A percentile compares a stretch with the other conserved stretches of the same genome.
Conservation (phyloP, 2,888 invertebrate genomes). For the Leptura quadrifasciata region DNA sequence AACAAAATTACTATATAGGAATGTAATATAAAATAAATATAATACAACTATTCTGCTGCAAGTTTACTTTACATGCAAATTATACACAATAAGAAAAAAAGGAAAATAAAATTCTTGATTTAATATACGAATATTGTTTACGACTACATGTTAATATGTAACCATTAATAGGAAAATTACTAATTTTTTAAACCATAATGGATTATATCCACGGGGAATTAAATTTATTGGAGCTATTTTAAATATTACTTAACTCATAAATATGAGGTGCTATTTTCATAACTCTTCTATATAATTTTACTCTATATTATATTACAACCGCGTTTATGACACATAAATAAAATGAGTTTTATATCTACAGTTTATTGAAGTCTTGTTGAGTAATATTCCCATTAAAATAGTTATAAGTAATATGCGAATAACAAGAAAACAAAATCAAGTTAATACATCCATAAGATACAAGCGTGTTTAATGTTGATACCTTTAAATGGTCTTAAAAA, state of each 20-base stretch:
- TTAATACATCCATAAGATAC: neutral
- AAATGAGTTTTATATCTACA: neutral
- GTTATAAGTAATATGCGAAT: neutral
- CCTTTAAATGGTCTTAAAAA: no score
- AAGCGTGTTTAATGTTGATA: no score
- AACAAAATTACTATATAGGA: conserved; percentile 57
- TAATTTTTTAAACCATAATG: conserved; percentile 40
- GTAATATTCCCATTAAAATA: neutral
- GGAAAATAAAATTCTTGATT: conserved; percentile 50
- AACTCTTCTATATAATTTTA: conserved; percentile 11
- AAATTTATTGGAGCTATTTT: conserved; percentile 47
- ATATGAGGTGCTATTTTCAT: conserved; percentile 41
- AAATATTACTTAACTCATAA: conserved; percentile 44
- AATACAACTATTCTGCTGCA: conserved; percentile 42
- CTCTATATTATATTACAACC: conserved; percentile 5
- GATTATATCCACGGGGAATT: conserved; percentile 44
- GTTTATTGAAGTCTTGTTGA: neutral
- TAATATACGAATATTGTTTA: conserved; percentile 57
- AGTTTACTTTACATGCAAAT: conserved; percentile 54
- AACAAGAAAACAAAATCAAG: neutral
- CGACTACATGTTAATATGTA: conserved; percentile 50
- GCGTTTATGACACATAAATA: conserved; percentile 1
- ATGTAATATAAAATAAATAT: conserved; percentile 50
- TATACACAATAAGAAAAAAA: conserved; percentile 1
- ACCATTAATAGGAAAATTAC: conserved; percentile 52